Conservation (phyloP, 2,888 invertebrate species). For the Sarcophaga caerulescens region DNA sequence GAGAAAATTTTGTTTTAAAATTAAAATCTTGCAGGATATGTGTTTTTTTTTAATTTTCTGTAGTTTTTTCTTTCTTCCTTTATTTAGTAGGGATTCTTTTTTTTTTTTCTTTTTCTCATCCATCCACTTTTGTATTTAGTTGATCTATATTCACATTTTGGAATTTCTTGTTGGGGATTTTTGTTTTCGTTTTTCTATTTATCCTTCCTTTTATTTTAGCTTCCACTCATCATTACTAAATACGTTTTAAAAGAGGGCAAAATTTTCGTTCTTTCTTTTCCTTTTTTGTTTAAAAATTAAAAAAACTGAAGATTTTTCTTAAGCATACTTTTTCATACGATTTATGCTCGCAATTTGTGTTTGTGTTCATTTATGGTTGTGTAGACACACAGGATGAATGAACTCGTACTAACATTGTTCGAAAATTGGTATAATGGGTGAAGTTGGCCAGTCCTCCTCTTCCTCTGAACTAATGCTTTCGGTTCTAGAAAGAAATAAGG, state of each 20-base stretch:
- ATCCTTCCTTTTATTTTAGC: conserved; percentile 2
- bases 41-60: conserved; percentile 57
- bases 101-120: background rate
- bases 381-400: conserved; percentile 24
- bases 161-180: background rate
- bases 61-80: conserved; percentile 45
- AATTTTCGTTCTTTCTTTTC: conserved; percentile 53
- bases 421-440: conserved; percentile 84
- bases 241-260: conserved; percentile 46
- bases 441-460: conserved; percentile 85
- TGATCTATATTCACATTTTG: conserved; percentile 7
- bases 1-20: conserved; percentile 25
- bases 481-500: conserved; percentile 81
- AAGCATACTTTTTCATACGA: conserved; percentile 54
- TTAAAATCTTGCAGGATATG: conserved; percentile 69
- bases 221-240: conserved; percentile 21
- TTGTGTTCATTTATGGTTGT: conserved; percentile 48
- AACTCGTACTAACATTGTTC: conserved; percentile 80
- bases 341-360: conserved; percentile 59
- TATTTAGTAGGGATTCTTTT: too few relatives aligned
- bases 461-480: conserved; percentile 84
- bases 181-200: conserved; percentile 1
- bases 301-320: conserved; percentile 33
- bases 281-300: conserved; percentile 53
- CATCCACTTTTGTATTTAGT: conserved; percentile 45